Base-by-base conservation (phyloP, 2,888 invertebrate genomes). In the Cetonia aurata region DNA sequence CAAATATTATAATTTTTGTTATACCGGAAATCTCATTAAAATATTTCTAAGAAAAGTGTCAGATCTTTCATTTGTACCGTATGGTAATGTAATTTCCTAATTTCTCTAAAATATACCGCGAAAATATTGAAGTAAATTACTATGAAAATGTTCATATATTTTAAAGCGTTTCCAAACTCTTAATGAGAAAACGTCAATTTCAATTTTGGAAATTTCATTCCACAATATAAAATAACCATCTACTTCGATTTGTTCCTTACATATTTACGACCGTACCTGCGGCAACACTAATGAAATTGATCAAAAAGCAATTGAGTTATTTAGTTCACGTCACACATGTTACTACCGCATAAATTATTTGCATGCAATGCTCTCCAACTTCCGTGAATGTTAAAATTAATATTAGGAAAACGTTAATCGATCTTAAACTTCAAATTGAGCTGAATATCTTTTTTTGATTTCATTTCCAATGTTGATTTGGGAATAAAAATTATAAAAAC, bases 291-390 rank as follows among this genome's bases (percentile, higher is more conserved):
- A 65, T 46, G 46, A 60, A 60, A 48, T 65, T 65, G 62, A 65
- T 65, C 50, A 41, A 65, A 50, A 65, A 37, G 52, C 50, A 37
- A 65, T 65, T 17, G 62, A 62, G 48, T 62, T 65, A 65, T 65
- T 52, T 31, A 50, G 50, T 65, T 65, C 50, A 50, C 50, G 33
- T 62, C 48, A n/a, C 48, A 25, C 37, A 50, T 33, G 31, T 48
- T 50, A 62, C 31, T 50, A 37, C 50, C 37, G 41, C 62, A 50
- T 17, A 10, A 41, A 37, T 42, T 46, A 46, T 9, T 31, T 4
- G 46, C 15, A 25, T 60, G n/a, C 4, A 25, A 6, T 31, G 13
- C 19, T 13, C 13, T 60, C 13, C 31, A 48, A 31, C 31, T 46
- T 3, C 48, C 13, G 9, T 12, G 25, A 44, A 46, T 60, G 15